Conservation (phyloP, 2,113 vertebrate genomes). For the Puntigrus tetrazona region DNA sequence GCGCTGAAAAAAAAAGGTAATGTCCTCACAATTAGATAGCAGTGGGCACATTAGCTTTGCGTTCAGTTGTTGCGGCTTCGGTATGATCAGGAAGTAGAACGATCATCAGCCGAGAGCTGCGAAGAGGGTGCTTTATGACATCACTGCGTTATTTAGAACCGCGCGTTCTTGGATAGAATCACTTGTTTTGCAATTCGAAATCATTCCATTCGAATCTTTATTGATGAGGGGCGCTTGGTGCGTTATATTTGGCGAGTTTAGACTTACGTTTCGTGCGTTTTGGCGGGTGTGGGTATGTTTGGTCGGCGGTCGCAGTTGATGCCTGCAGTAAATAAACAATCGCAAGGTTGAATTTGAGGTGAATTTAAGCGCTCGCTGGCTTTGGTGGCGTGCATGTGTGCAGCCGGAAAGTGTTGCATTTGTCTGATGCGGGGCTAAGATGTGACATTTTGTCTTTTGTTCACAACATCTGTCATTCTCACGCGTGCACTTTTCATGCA, state of each 20-base stretch:
- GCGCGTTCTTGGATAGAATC: not conserved
- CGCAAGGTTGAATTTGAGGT: not conserved
- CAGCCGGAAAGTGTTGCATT: not conserved
- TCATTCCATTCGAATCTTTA: not conserved
- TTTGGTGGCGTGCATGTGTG: not conserved
- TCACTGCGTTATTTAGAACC: constrained; percentile 20
- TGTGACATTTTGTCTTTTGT: not conserved
- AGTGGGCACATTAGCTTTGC: constrained; percentile 31
- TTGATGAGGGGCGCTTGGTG: not conserved
- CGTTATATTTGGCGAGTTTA: not conserved
- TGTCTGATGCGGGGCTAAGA: not conserved
- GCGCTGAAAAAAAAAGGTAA: constrained; percentile 37
- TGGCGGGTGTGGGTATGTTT: not conserved
- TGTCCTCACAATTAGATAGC: constrained; percentile 40
- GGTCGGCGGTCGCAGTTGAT: not conserved
- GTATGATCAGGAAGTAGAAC: constrained; percentile 31
- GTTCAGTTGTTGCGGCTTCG: not conserved
- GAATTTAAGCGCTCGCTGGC: not conserved
- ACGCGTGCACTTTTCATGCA: not conserved
- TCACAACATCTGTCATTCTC: not conserved
- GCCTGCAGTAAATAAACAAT: not conserved
- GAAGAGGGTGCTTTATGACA: constrained; percentile 24
- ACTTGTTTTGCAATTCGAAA: not conserved
- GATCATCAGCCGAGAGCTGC: not conserved
- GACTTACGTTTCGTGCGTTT: not conserved